A percentile compares a stretch with the other conserved stretches of the same genome.
Evolutionary conservation across 2,797 vertebrate genomes (phyloP).

Genomic region (Halcyon badia): DNA sequence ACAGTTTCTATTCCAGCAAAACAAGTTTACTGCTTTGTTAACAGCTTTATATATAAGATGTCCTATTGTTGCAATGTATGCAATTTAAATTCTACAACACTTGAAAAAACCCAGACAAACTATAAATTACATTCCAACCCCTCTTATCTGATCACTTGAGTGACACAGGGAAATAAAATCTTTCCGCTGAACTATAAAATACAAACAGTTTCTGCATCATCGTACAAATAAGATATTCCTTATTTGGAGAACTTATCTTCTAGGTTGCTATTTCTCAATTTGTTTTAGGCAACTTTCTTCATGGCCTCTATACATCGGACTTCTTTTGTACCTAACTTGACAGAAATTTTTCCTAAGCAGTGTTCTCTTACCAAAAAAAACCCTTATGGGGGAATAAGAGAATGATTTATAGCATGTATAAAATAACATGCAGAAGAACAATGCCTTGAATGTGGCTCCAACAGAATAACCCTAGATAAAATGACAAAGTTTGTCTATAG

Average conservation of each 20-base stretch:
- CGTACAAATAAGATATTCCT: background rate
- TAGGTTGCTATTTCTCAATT: background rate
- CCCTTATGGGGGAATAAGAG: background rate
- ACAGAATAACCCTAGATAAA: background rate
- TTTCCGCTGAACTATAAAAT: background rate
- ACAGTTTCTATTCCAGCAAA: background rate
- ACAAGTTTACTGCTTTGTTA: background rate
- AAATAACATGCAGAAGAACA: background rate
- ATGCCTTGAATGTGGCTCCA: background rate
- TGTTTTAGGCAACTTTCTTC: background rate
- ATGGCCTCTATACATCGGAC: background rate
- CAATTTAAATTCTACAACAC: background rate
- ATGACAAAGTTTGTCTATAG: background rate
- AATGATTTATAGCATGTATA: background rate
- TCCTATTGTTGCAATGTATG: background rate
- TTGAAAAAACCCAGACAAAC: background rate
- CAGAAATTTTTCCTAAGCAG: background rate
- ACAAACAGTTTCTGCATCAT: background rate
- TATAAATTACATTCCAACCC: background rate
- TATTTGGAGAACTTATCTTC: background rate
- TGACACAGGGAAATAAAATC: background rate
- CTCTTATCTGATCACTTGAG: background rate
- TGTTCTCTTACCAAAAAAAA: background rate
- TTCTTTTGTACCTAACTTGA: background rate
- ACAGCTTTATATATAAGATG: background rate